These are phyloP conservation scores for Luperina testacea DNA, from an alignment of 2,888 invertebrate species.

Conservation along the genomic window DNA sequence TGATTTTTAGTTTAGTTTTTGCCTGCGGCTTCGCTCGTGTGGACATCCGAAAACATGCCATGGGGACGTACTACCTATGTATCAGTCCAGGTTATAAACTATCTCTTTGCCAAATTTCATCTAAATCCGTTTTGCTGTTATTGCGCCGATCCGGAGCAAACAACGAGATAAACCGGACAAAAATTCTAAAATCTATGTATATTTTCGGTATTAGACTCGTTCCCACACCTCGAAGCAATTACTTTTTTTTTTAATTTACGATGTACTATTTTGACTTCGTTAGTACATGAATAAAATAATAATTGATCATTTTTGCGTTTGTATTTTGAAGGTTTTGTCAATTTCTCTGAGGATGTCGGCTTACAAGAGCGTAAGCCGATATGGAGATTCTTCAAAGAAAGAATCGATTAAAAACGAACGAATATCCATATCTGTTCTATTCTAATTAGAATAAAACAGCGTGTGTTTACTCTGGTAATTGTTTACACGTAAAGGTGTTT, in stretches of 20 bases:
- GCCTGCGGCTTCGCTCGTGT: neutral
- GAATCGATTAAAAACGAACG: neutral
- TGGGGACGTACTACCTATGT: neutral
- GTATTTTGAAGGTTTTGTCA: neutral
- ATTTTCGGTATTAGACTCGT: neutral
- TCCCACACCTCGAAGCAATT: neutral
- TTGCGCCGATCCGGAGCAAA: no score
- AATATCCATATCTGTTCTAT: neutral
- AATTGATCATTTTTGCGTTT: neutral
- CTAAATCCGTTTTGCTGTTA: no score
- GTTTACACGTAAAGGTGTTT: constrained; percentile 5
- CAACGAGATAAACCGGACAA: no score
- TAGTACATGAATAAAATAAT: neutral
- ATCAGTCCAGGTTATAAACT: neutral
- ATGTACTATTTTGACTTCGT: neutral
- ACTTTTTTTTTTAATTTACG: neutral
- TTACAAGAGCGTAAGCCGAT: neutral
- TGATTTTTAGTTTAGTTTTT: neutral
- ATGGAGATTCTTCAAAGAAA: neutral
- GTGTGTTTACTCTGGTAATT: neutral
- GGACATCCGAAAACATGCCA: neutral
- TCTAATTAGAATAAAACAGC: constrained; percentile 22
- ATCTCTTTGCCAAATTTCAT: no score
- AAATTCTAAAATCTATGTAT: neutral
- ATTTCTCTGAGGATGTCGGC: neutral